phyloP scores from a whole-genome alignment of 2,113 vertebrate species.

The Microtus pennsylvanicus region DNA sequence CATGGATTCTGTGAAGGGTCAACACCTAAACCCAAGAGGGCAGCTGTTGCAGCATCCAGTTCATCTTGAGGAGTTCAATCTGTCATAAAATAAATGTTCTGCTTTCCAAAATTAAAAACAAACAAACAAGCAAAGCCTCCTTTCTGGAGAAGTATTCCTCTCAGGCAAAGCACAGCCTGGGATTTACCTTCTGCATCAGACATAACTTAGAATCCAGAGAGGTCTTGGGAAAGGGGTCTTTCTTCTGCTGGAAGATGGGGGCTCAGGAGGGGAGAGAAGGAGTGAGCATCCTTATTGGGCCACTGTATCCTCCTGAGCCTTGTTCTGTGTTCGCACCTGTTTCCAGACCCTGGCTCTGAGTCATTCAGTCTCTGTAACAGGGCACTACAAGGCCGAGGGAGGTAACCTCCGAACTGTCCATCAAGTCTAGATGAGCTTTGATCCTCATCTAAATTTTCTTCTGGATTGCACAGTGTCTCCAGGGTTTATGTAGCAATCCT shows the following conservation, averaged over 20 bases:
- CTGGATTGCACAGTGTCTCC: not conserved
- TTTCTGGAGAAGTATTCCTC: not conserved
- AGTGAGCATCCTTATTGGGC: rapidly evolving
- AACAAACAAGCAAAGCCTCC: not conserved
- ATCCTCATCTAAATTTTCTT: not conserved
- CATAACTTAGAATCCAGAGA: not conserved
- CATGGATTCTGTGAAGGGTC: no score
- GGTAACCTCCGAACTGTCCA: not conserved
- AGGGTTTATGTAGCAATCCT: not conserved
- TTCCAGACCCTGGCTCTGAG: not conserved
- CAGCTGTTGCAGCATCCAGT: no score
- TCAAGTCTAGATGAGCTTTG: not conserved
- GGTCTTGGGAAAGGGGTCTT: not conserved
- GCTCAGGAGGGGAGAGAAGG: not conserved
- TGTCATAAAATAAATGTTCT: no score
- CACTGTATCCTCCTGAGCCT: not conserved
- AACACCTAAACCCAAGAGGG: no score
- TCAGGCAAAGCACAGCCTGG: not conserved
- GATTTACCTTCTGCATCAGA: not conserved
- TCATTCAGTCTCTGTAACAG: not conserved
- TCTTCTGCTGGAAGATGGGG: not conserved
- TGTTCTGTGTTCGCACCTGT: no score
- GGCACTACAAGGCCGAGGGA: not conserved
- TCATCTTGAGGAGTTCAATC: no score
- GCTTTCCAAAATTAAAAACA: no score